Evolutionary conservation across 2,888 invertebrate genomes (phyloP), one percentile per base, ranked within the genome.

Genomic region (Cantharis lateralis): DNA sequence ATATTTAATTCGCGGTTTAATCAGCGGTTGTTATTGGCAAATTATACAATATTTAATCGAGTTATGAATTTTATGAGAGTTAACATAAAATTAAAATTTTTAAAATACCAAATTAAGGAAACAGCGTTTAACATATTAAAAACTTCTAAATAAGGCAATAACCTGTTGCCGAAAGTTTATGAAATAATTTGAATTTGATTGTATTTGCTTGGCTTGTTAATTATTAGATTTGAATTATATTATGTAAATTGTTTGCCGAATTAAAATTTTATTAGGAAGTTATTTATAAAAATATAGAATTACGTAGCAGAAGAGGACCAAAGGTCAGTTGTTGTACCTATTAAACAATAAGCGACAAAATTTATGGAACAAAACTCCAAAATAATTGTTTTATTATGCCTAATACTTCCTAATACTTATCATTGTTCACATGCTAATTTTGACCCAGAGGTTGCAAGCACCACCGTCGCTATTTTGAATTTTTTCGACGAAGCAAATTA

Each of bases 331-430:
- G 76, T 76, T 76, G 18, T 71, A 76, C 71, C 69, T 76, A 76
- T 78, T 74, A 70, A 76, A 76, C 78, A 78, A 78, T 78, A 78
- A 78, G 70, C 62, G 74, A 71, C 74, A 74, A 76, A 78, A 74
- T 71, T 76, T 76, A 74, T 74, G 66, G 62, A 76, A 78, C 73
- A 78, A 74, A 74, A 75, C 72, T 74, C 75, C 73, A 78, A 76
- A 78, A 76, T 78, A 78, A 78, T 78, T 78, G 78, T 70, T 78
- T 78, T 78, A 78, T 78, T 78, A 78, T 78, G 71, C 78, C 78
- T 78, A 78, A 78, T 78, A 74, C 78, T 78, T 78, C 78, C 76
- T 76, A 76, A 76, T 76, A 71, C 74, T 74, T 63, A 28, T 48
- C 64, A 76, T 76, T 75, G 75, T 78, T 69, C 62, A 20, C 26